Evolutionary conservation across 2,888 invertebrate species (phyloP).

Genomic region (Dynastes tityus): DNA sequence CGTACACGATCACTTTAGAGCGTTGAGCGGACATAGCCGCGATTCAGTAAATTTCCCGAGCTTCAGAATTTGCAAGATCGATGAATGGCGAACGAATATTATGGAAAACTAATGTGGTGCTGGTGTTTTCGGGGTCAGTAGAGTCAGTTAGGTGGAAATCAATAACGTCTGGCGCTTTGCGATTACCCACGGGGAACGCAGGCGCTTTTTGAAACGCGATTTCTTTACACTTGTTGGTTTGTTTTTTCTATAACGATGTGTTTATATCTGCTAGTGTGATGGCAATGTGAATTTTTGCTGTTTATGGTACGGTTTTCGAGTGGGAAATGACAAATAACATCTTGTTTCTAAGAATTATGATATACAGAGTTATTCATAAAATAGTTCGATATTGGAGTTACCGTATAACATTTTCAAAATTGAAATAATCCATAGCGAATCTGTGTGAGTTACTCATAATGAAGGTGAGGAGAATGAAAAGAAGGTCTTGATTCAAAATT

Average conservation of each 20-base stretch:
- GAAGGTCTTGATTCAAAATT: too few species aligned
- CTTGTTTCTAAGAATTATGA: background rate
- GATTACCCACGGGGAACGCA: background rate
- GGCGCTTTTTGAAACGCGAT: background rate
- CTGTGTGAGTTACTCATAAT: too few species aligned
- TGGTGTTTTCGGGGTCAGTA: conserved; percentile 5
- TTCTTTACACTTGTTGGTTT: background rate
- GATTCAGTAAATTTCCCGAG: background rate
- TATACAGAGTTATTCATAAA: background rate
- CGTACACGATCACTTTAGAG: conserved; percentile 22
- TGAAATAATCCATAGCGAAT: too few species aligned
- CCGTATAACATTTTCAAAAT: too few species aligned
- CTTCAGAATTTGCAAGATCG: too few species aligned
- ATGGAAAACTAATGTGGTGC: background rate
- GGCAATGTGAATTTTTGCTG: too few species aligned
- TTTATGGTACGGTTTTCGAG: too few species aligned
- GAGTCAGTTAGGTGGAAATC: background rate
- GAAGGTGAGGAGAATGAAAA: too few species aligned
- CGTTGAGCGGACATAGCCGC: conserved; percentile 12
- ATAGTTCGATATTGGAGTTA: background rate
- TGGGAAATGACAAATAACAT: too few species aligned
- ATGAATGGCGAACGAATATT: too few species aligned
- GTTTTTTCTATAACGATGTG: background rate
- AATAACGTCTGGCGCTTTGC: background rate
- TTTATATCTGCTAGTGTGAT: too few species aligned